Base-by-base conservation (phyloP, 1,140 invertebrate species). In the Neelides sp. region DNA sequence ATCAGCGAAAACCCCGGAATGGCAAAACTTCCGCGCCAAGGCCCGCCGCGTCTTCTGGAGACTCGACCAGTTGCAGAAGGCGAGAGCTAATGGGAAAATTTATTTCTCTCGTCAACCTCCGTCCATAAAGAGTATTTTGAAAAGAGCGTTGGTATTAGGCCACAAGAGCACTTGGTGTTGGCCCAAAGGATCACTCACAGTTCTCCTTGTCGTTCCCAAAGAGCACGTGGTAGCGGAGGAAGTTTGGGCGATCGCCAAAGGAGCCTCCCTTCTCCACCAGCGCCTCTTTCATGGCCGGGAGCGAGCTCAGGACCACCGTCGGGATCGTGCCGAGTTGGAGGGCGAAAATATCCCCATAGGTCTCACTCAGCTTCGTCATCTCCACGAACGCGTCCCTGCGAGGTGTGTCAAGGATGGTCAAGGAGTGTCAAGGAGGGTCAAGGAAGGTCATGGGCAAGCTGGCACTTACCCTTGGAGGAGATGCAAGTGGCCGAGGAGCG, bases 1-100 rank as follows among this genome's bases (percentile, higher is more conserved):
- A 34, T 57, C 34, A 30, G 28, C 45, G 50, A 46, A 55, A 24
- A 59, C 35, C 24, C 19, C 27, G 0, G 59, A 48, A 32, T 61
- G 59, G 49, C 59, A 61, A 46, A 61, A 61, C 45, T 42, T 13
- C 46, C 59, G 20, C 8, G 59, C 59, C 15, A 61, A 36, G 20
- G 55, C 23, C 8, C 59, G 17, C 22, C 87, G 72, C 1, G 74
- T 75, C 53, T 84, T 82, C 61, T 93, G 88, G 1, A 88, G 67
- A 4, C 82, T 76, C 1, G 84, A 88, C 85, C 85, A 90, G 63
- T 89, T 78, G 64, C 85, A 88, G 32, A 90, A 76, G 12, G 86
- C 86, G 44, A 91, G 66, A 48, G 86, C 85, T 89, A 73, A 48
- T 73, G 70, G 66, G 69, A 69, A 47, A 36, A 47, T 47, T 15